Evolutionary conservation across 2,888 invertebrate species (phyloP).

Genomic region (Panopea generosa): DNA sequence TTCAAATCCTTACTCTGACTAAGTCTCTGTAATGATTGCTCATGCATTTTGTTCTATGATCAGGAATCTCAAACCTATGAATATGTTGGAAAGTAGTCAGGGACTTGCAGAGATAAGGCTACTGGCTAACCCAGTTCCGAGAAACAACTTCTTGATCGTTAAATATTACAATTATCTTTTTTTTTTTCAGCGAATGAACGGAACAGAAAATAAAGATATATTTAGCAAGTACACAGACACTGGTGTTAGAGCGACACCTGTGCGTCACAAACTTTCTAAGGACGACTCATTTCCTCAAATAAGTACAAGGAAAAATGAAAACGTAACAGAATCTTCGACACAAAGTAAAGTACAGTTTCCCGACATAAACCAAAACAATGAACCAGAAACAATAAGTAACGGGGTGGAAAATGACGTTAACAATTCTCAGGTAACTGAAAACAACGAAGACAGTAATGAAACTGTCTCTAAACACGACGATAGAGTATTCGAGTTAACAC

Average conservation of each 20-base stretch:
- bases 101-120: too few relatives aligned
- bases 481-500: constrained; percentile 54
- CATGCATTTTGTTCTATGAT: too few relatives aligned
- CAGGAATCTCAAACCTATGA: too few relatives aligned
- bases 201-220: constrained; percentile 43
- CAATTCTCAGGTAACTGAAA: neutral
- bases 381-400: neutral
- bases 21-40: too few relatives aligned
- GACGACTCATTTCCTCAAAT: too few relatives aligned
- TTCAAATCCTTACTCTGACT: too few relatives aligned
- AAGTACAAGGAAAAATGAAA: neutral
- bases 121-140: too few relatives aligned
- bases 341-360: constrained; percentile 38
- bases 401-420: constrained; percentile 11
- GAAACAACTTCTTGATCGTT: too few relatives aligned
- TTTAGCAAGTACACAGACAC: constrained; percentile 75
- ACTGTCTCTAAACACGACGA: constrained; percentile 42
- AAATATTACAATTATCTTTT: too few relatives aligned
- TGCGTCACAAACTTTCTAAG: too few relatives aligned
- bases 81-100: too few relatives aligned
- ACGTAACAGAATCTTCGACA: constrained; percentile 4
- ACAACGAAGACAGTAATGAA: too few relatives aligned
- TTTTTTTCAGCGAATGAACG: constrained; percentile 31
- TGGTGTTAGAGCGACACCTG: constrained; percentile 60
- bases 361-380: constrained; percentile 33